Evolutionary conservation across 1,140 invertebrate species (phyloP).

Genomic region (Bombus balteatus): DNA sequence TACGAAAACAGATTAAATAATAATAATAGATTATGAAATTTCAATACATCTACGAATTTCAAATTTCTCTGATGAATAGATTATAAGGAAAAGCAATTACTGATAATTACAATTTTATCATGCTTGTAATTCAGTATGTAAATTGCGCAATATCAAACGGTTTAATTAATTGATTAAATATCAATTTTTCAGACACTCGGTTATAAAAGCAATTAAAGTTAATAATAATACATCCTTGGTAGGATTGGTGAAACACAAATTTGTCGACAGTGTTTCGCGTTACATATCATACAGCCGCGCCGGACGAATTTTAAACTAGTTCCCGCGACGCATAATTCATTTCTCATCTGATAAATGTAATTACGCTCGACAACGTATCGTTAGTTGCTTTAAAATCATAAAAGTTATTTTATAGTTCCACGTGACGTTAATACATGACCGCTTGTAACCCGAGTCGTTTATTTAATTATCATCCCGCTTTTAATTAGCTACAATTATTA

Average conservation of each 20-base stretch:
- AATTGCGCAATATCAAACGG: background rate
- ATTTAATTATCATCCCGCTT: constrained; percentile 38
- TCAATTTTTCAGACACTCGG: background rate
- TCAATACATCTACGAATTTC: background rate
- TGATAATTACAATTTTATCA: background rate
- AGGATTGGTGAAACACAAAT: constrained; percentile 2
- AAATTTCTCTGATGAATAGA: background rate
- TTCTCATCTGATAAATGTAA: constrained; percentile 35
- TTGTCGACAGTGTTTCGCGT: background rate
- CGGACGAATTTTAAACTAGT: constrained; percentile 30
- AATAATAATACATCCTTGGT: background rate
- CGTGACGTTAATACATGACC: constrained; percentile 21
- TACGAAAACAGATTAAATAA: background rate
- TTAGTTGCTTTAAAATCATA: constrained; percentile 43
- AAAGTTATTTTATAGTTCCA: constrained; percentile 43
- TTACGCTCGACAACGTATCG: constrained; percentile 42
- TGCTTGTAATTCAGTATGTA: background rate
- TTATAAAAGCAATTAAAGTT: background rate
- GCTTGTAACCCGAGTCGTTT: constrained; percentile 9
- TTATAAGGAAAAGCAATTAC: background rate
- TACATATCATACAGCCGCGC: background rate
- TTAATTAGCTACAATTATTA: constrained; percentile 38
- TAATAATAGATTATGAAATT: background rate
- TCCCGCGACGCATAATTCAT: constrained; percentile 27
- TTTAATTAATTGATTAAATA: background rate